These are phyloP conservation scores for Zosterops lateralis DNA, from an alignment of 2,113 vertebrate species.

Conservation along the genomic window DNA sequence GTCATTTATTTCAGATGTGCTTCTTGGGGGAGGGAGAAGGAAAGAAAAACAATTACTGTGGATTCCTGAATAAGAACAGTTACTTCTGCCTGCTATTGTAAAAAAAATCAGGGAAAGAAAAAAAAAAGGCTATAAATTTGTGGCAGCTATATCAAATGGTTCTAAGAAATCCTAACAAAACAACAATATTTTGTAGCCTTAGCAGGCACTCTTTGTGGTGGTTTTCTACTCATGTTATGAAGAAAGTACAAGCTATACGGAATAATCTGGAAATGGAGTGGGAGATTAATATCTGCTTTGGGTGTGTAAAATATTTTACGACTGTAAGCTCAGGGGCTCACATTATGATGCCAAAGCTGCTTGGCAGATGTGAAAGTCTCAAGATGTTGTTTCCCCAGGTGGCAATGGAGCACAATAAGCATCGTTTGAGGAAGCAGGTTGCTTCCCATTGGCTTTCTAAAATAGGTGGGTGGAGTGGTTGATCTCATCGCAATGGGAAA, in stretches of 20 bases:
- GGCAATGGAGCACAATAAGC: neutral
- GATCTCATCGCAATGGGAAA: neutral
- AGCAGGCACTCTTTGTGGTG: neutral
- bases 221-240: neutral
- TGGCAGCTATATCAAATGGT: neutral
- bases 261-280: neutral
- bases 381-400: slow-evolving; percentile 19
- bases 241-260: neutral
- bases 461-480: neutral
- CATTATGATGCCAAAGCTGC: neutral
- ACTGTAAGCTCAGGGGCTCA: neutral
- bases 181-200: neutral
- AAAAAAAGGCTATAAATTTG: neutral
- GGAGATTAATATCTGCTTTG: slow-evolving; percentile 10
- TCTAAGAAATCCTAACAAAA: slow-evolving; percentile 26
- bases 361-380: slow-evolving; percentile 24
- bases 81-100: neutral
- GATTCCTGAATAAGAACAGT: neutral
- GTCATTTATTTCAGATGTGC: slow-evolving; percentile 4
- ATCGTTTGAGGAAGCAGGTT: neutral
- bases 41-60: slow-evolving; percentile 2
- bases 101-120: neutral
- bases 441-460: neutral
- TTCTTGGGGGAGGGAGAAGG: neutral
- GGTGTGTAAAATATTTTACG: slow-evolving; percentile 12